Conservation (phyloP, 2,888 invertebrate species). For the Pemphredon lugubris region DNA sequence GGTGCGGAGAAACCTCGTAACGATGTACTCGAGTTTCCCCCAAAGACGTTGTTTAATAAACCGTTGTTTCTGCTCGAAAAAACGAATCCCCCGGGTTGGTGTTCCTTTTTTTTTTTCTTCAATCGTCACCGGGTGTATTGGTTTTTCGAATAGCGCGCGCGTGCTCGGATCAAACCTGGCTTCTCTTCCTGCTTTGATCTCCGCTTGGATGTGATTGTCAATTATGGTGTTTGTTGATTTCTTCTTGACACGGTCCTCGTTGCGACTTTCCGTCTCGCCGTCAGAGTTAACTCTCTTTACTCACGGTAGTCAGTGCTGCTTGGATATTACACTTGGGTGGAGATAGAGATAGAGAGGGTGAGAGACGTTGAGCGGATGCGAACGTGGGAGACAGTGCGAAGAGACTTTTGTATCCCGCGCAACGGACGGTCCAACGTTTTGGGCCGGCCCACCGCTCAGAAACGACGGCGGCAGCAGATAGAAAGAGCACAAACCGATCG, state of each 20-base stretch:
- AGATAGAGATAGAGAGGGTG: conserved; percentile 24
- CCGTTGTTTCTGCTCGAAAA: conserved; percentile 70
- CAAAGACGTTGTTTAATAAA: conserved; percentile 68
- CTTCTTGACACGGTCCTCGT: conserved; percentile 28
- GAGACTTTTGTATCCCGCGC: conserved; percentile 66
- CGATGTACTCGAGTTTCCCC: conserved; percentile 49
- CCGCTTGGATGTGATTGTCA: no score
- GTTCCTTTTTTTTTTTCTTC: no score
- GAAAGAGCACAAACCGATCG: conserved; percentile 65
- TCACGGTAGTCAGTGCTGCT: conserved; percentile 5
- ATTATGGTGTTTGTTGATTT: conserved; percentile 27
- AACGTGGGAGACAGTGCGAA: conserved; percentile 54
- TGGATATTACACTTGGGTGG: conserved; percentile 22
- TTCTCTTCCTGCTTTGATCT: conserved; percentile 35
- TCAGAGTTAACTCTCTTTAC: conserved; percentile 27
- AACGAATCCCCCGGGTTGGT: conserved; percentile 43
- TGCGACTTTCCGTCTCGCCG: conserved; percentile 35
- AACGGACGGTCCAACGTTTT: conserved; percentile 77
- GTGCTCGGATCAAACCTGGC: conserved; percentile 44
- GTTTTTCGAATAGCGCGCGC: conserved; percentile 65
- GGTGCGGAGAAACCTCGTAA: conserved; percentile 35
- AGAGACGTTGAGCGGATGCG: conserved; percentile 44
- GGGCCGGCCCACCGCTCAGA: conserved; percentile 80
- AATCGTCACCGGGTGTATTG: conserved; percentile 47
- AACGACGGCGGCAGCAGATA: conserved; percentile 74